Conservation (phyloP, 2,888 invertebrate species). For the Nasonia oneida region DNA sequence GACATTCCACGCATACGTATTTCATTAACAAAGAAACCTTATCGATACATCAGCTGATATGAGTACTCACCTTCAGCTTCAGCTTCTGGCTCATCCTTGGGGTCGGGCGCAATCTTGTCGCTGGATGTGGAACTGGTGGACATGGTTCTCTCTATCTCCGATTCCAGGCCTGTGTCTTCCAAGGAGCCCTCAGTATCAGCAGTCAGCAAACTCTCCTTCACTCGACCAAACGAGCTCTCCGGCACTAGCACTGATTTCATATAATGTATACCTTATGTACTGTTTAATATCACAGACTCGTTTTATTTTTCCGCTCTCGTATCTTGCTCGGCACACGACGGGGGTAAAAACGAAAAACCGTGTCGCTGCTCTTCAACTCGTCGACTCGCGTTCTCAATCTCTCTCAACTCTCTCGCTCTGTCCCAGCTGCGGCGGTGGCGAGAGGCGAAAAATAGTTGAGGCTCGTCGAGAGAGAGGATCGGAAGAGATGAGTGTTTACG, state of each 20-base stretch:
- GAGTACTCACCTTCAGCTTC: constrained; percentile 26
- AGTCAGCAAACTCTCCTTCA: constrained; percentile 54
- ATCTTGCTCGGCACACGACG: background rate
- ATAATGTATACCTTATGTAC: constrained; percentile 55
- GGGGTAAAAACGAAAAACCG: constrained; percentile 11
- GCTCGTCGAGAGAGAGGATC: constrained; percentile 2
- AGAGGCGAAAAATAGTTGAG: constrained; percentile 49
- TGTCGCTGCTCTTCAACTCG: background rate
- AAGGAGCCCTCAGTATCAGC: background rate
- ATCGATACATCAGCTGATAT: background rate
- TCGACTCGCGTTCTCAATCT: background rate
- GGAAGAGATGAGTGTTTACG: constrained; percentile 52
- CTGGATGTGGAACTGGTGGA: constrained; percentile 54
- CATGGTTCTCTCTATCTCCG: constrained; percentile 41
- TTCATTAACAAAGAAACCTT: constrained; percentile 1
- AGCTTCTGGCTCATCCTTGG: constrained; percentile 56
- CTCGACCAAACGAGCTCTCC: constrained; percentile 66
- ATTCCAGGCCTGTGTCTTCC: constrained; percentile 30
- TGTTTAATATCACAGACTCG: constrained; percentile 63
- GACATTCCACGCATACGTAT: background rate
- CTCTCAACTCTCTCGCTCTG: background rate
- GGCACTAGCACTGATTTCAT: constrained; percentile 65
- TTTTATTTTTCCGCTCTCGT: constrained; percentile 41
- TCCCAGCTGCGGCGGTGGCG: background rate
- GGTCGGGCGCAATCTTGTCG: constrained; percentile 56